These are phyloP conservation scores for Carabus problematicus DNA, from an alignment of 2,888 invertebrate species.

Conservation along the genomic window DNA sequence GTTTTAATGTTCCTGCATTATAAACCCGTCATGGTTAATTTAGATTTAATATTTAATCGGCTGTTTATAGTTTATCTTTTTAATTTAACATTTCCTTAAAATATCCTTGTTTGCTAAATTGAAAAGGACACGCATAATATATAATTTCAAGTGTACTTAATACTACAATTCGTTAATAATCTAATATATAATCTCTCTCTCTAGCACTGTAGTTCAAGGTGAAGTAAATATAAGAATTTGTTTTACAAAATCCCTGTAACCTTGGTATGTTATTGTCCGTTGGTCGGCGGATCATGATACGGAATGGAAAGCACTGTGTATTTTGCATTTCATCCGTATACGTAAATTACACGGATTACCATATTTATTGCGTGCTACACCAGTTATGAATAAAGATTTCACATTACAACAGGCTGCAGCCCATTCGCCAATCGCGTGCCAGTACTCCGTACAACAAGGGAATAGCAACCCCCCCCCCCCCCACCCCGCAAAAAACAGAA, in stretches of 20 bases:
- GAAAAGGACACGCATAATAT: not conserved
- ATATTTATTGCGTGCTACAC: constrained; percentile 11
- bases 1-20: too few species aligned
- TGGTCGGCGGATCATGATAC: not conserved
- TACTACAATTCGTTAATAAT: too few species aligned
- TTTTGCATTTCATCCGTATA: not conserved
- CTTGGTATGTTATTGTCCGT: not conserved
- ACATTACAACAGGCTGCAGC: not conserved
- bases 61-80: too few species aligned
- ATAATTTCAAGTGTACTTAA: not conserved
- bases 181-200: too few species aligned
- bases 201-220: constrained; percentile 13
- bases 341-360: not conserved
- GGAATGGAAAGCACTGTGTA: not conserved
- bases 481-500: too few species aligned
- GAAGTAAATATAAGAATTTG: not conserved
- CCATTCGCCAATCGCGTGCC: too few species aligned
- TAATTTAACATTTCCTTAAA: too few species aligned
- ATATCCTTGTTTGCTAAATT: too few species aligned
- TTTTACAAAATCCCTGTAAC: not conserved
- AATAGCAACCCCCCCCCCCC: too few species aligned
- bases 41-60: too few species aligned
- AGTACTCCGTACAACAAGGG: too few species aligned
- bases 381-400: constrained; percentile 16
- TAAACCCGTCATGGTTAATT: too few species aligned